Evolutionary conservation across 1,140 invertebrate genomes (phyloP).

Genomic region (Heliothis subflexa): DNA sequence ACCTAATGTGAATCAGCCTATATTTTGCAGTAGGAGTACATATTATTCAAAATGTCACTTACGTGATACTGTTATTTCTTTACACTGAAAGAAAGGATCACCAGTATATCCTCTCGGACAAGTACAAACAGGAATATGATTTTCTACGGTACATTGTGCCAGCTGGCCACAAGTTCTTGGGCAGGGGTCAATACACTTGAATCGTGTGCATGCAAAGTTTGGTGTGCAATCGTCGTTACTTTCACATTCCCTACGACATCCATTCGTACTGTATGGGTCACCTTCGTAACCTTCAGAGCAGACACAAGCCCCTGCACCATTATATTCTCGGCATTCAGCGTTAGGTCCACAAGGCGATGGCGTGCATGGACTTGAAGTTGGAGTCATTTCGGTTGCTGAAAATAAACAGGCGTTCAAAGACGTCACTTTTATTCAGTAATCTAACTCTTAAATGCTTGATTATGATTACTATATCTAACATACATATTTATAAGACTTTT

Average conservation of each 20-base stretch:
- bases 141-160: slow-evolving; percentile 91
- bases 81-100: slow-evolving; percentile 93
- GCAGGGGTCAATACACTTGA: slow-evolving; percentile 92
- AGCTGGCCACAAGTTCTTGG: slow-evolving; percentile 90
- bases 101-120: slow-evolving; percentile 91
- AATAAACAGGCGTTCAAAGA: slow-evolving; percentile 43
- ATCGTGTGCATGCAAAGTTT: slow-evolving; percentile 90
- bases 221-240: slow-evolving; percentile 90
- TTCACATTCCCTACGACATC: slow-evolving; percentile 93
- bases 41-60: slow-evolving; percentile 67
- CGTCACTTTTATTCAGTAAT: neutral
- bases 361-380: slow-evolving; percentile 87
- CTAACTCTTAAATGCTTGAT: slow-evolving; percentile 27
- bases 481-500: neutral
- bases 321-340: slow-evolving; percentile 89
- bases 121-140: slow-evolving; percentile 91
- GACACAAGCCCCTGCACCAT: slow-evolving; percentile 89
- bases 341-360: slow-evolving; percentile 91
- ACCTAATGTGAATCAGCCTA: too few species aligned
- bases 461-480: neutral
- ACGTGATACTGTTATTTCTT: slow-evolving; percentile 86
- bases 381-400: slow-evolving; percentile 80
- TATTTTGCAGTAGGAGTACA: too few species aligned
- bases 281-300: slow-evolving; percentile 90
- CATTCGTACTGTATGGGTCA: slow-evolving; percentile 89